phyloP scores from a whole-genome alignment of 1,140 invertebrate species.

The Sitobion miscanthi region DNA sequence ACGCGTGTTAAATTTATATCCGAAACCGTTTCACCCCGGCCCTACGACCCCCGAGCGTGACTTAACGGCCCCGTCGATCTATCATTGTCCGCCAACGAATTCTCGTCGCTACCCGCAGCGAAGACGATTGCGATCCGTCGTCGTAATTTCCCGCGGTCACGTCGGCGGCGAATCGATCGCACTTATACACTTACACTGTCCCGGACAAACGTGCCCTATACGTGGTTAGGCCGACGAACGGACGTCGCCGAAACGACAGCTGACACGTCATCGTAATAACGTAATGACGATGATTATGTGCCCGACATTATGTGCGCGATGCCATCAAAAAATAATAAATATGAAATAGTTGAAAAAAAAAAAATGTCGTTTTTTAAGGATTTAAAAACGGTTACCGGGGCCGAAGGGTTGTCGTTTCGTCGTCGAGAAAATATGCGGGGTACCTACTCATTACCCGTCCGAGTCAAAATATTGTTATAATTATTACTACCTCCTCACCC shows the following conservation, averaged over 20 bases:
- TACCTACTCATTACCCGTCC: not conserved
- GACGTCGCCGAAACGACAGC: too few species aligned
- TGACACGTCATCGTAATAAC: not conserved
- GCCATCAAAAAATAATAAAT: too few species aligned
- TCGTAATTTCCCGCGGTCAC: conserved; percentile 11
- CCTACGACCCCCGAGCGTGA: not conserved
- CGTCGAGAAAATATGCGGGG: not conserved
- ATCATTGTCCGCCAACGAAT: not conserved
- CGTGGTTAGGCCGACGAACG: not conserved
- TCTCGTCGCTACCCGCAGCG: not conserved
- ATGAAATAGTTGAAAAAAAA: too few species aligned
- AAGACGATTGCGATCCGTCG: conserved; percentile 27
- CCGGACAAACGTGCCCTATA: not conserved
- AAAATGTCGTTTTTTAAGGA: too few species aligned
- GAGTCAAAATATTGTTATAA: not conserved
- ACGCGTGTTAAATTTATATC: conserved; percentile 7
- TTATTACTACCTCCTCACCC: too few species aligned
- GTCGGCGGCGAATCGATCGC: not conserved
- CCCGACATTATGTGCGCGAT: too few species aligned
- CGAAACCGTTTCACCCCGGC: not conserved
- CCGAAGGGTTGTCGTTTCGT: not conserved
- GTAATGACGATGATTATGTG: not conserved
- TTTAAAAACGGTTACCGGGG: too few species aligned
- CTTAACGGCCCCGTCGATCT: conserved; percentile 30
- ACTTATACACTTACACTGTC: not conserved